phyloP scores from a whole-genome alignment of 2,113 vertebrate genomes.

The Thunnus thynnus region DNA sequence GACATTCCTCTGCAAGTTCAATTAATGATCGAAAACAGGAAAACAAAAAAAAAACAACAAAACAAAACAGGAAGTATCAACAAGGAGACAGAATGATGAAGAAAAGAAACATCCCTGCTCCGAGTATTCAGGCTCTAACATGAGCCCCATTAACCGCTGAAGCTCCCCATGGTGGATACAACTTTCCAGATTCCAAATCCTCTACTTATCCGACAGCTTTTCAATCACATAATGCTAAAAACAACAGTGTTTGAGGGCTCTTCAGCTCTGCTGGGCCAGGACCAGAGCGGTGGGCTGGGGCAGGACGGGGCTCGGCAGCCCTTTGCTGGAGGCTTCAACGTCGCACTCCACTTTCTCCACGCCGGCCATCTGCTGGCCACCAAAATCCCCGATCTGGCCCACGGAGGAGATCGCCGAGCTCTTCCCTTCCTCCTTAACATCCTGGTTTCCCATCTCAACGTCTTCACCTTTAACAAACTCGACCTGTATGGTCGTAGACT shows the following conservation, averaged over 20 bases:
- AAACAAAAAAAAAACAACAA: constrained; percentile 7
- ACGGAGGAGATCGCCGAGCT: too few species aligned
- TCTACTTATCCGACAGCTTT: background rate
- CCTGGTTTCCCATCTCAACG: background rate
- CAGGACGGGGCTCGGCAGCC: constrained; percentile 35
- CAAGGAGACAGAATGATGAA: constrained; percentile 1
- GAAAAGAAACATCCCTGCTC: constrained; percentile 21
- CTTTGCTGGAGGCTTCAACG: constrained; percentile 37
- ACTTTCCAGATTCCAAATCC: background rate
- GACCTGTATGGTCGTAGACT: background rate
- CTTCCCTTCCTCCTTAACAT: background rate
- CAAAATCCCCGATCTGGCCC: constrained; percentile 13
- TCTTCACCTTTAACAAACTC: constrained; percentile 22
- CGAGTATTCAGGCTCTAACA: background rate
- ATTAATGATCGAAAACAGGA: constrained; percentile 5
- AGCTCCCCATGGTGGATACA: background rate
- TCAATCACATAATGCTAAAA: background rate
- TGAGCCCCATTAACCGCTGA: background rate
- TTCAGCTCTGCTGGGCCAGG: constrained; percentile 66
- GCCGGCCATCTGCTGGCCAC: constrained; percentile 2
- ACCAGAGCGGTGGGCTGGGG: constrained; percentile 41
- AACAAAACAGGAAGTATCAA: background rate
- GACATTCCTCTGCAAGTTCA: constrained; percentile 27
- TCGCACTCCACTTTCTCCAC: constrained; percentile 40
- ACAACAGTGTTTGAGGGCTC: constrained; percentile 40